Evolutionary conservation across 2,888 invertebrate genomes (phyloP), one percentile per base, ranked within the genome.

Genomic region (Idaea dimidiata): DNA sequence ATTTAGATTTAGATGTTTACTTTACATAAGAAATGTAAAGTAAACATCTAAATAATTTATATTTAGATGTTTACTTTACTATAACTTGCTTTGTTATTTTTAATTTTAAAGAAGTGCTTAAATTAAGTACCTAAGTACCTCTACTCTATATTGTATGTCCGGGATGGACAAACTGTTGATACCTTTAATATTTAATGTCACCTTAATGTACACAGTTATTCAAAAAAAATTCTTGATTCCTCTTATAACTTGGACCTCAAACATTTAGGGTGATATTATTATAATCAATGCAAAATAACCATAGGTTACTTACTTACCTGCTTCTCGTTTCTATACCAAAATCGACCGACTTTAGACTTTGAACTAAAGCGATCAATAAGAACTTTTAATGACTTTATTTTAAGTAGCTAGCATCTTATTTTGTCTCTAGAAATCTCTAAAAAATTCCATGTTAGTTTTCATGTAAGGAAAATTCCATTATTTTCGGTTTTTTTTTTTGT

Each of bases 211-310:
- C n/a, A n/a, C n/a, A n/a, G n/a, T n/a, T n/a, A n/a, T n/a, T n/a
- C n/a, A n/a, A n/a, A n/a, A n/a, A n/a, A n/a, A n/a, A n/a, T n/a
- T n/a, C n/a, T n/a, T n/a, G n/a, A n/a, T 16, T 14, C 10, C 16
- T 59, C 61, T 65, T 59, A 18, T 61, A 6, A 64, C 43, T 76
- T 75, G 61, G 43, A 57, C 75, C 70, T 67, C n/a, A 64, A 61
- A 18, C 54, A 17, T 33, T 33, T 33, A 10, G 33, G 33, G 33
- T 33, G 33, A 33, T 33, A 33, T 33, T 33, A 33, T 33, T 33
- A 33, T 10, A 33, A 33, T 33, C 14, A 33, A 33, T 33, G 33
- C 43, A 43, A 43, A 43, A 43, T 14, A 43, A 14, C 14, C 14
- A 14, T 8, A 14, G 14, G 43, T 14, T 43, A 43, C 43, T 43